Percentiles rank a stretch among this genome's conserved stretches.
phyloP scores from a whole-genome alignment of 2,888 invertebrate genomes.

The Leucoptera coffeella region DNA sequence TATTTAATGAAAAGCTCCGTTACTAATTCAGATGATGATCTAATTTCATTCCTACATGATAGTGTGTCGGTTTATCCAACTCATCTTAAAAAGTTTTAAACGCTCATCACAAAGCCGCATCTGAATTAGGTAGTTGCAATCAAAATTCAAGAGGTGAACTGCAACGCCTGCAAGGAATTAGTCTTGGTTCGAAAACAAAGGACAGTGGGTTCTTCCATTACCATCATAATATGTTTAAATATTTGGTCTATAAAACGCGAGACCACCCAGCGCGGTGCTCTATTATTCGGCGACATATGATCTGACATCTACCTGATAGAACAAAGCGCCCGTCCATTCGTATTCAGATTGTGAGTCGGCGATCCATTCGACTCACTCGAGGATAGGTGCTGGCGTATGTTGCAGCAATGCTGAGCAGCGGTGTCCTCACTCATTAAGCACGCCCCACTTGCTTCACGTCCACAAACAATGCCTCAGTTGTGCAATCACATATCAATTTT shows the following conservation, averaged over 20 bases:
- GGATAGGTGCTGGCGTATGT: constrained; percentile 1
- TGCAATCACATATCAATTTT: too few species aligned
- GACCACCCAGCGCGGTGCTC: constrained; percentile 37
- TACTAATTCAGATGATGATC: too few species aligned
- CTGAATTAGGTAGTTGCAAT: too few species aligned
- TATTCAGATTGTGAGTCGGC: constrained; percentile 17
- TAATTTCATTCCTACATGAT: too few species aligned
- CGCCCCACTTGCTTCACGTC: too few species aligned
- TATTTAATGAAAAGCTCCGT: too few species aligned
- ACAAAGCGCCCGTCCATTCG: constrained; percentile 24
- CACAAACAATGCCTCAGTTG: too few species aligned
- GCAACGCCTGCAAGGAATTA: constrained; percentile 19
- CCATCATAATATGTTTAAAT: constrained; percentile 46
- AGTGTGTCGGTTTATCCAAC: too few species aligned
- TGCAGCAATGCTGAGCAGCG: too few species aligned
- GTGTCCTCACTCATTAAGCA: too few species aligned
- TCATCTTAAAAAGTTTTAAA: too few species aligned
- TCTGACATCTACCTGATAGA: constrained; percentile 37
- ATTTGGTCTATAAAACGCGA: constrained; percentile 31
- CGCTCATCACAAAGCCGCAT: too few species aligned
- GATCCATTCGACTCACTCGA: constrained; percentile 5
- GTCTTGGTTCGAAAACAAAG: constrained; percentile 33
- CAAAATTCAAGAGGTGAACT: constrained; percentile 27
- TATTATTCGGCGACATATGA: constrained; percentile 21
- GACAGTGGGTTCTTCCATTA: constrained; percentile 27